Base-by-base conservation (phyloP, 2,113 vertebrate genomes). In the Ifrita kowaldi region DNA sequence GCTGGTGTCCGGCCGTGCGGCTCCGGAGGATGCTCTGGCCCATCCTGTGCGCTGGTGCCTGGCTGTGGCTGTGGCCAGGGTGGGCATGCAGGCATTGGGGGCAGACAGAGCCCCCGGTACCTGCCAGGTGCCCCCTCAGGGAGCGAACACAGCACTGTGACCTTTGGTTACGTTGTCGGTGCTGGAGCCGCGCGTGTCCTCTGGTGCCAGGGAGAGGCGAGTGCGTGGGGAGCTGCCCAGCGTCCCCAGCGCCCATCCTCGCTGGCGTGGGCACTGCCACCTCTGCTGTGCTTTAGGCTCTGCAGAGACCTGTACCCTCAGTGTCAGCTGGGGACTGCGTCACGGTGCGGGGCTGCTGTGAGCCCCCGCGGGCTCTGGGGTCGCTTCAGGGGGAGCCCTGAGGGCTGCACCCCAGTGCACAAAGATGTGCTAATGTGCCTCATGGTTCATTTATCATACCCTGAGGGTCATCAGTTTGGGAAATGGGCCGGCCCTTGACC, bases 121-220 rank as follows among this genome's bases (percentile, higher is more conserved):
- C 69, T 49, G 11, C 65, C 6, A 52, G 73, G 30, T 50, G 53
- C 26, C 57, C 60, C 70, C 39, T 2, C 2, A 2, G 59, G 47
- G 26, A 42, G 37, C 0, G 0, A 21, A 3, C 2, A 2, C 60
- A 12, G 50, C 0, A 0, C 80, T 0, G 4, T 27, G 10, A 6
- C 39, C 68, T 59, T 30, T 32, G 87, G 44, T 13, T 37, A 2
- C 0, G 0, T 11, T 52, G 13, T 4, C 0, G 2, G 0, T 41
- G 53, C 57, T 26, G 28, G 32, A 41, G 76, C 56, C 0, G 2
- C 0, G 0, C 0, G 0, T 16, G 26, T 50, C 13, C 60, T 0
- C 1, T 1, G 21, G n/a, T 10, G 60, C 41, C 52, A 2, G 39
- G 52, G 42, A 44, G 39, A 21, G 69, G 44, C 0, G 10, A 21